These are phyloP conservation scores for Epizoanthus rinbou DNA, from an alignment of 92 coral and sea anemone genomes.

Conservation along the genomic window DNA sequence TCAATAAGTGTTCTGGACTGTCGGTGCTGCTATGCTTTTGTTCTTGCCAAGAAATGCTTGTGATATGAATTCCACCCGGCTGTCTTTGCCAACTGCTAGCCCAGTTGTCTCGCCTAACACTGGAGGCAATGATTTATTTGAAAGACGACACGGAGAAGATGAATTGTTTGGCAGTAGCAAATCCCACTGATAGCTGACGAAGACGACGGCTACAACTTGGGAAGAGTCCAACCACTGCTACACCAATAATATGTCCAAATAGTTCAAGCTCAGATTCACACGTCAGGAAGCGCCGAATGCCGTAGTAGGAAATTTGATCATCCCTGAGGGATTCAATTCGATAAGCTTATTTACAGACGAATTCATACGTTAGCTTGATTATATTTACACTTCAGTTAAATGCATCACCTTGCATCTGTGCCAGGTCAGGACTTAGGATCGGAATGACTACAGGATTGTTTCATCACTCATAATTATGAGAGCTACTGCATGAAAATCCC, in stretches of 20 bases:
- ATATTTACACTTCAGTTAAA: conserved; percentile 17
- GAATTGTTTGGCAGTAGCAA: not conserved
- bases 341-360: conserved; percentile 19
- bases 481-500: not conserved
- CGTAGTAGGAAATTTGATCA: conserved; percentile 30
- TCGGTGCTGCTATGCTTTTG: not conserved
- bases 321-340: conserved; percentile 25
- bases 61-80: not conserved
- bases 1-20: not conserved
- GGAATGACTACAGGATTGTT: not conserved
- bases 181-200: not conserved
- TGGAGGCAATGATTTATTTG: not conserved
- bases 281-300: conserved; percentile 37
- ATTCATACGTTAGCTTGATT: conserved; percentile 18
- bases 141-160: not conserved
- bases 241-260: conserved; percentile 6
- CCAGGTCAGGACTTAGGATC: not conserved
- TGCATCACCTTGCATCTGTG: not conserved
- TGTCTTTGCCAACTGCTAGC: not conserved
- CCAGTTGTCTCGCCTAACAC: not conserved
- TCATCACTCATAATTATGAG: not conserved
- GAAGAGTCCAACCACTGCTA: conserved; percentile 4
- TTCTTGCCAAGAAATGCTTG: conserved; percentile 14
- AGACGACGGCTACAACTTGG: not conserved
- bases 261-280: conserved; percentile 5